Base-by-base conservation (phyloP, 2,888 invertebrate species). In the Acanthosoma haemorrhoidale region DNA sequence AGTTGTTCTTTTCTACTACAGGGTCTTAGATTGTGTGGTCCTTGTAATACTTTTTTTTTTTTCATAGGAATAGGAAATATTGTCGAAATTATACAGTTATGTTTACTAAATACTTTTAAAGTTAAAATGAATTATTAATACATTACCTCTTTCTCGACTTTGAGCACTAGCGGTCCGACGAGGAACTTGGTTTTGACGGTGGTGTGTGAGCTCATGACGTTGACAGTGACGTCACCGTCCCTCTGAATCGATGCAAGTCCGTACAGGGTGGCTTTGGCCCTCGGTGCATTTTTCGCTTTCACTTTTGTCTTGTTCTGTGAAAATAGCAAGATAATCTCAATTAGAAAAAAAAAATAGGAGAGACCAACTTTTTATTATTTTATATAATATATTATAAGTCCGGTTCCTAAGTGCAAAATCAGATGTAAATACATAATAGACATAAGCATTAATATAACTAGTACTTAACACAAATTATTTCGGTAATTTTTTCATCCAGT, bases 131-230 rank as follows among this genome's bases (percentile, higher is more conserved):
- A n/a, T n/a, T n/a, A n/a, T n/a, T 51, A 1, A 11, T 16, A 15
- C 68, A 76, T 74, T 80, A 87, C 87, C 83, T 89, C 89, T 80
- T 89, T 88, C 78, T 90, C 89, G 0, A 90, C 92, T 80, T 89
- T 87, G 73, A 93, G 80, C 25, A 88, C 87, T 57, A 93, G 80
- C 0, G 92, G 92, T 63, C 92, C 92, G 70, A 93, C 81, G 21
- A 88, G 85, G 78, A 93, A 92, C 79, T 89, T 90, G 68, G 90
- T 90, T 77, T 88, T 90, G 43, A 93, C 89, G 68, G 90, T 92
- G 3, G 92, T 92, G 77, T 91, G 88, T 77, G 89, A 86, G 64
- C 87, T 83, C 86, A 88, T 87, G 79, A 91, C 88, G 78, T 87
- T 89, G 59, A 92, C 91, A 68, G 86, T 85, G 6, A 92, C 92